These are phyloP conservation scores for Pycnonotus jocosus DNA, from an alignment of 2,113 vertebrate species.

Conservation along the genomic window DNA sequence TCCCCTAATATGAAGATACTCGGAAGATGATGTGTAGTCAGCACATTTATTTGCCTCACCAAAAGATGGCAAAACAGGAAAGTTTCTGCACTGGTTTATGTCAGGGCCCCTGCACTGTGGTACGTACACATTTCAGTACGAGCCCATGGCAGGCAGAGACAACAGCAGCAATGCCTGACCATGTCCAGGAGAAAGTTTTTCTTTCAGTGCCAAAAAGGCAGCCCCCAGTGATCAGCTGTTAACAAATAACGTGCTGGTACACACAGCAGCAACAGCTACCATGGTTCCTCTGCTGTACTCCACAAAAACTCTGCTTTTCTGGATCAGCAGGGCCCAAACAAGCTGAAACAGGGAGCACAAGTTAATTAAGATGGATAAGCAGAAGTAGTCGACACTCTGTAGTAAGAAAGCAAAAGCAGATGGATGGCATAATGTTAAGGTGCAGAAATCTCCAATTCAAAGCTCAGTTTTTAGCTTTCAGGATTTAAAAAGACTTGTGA, in stretches of 20 bases:
- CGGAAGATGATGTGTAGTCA: background rate
- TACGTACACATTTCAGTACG: background rate
- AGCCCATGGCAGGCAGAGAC: background rate
- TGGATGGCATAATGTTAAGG: background rate
- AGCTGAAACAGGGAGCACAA: background rate
- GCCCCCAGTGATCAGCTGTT: background rate
- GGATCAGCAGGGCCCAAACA: slow-evolving; percentile 12
- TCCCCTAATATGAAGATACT: background rate
- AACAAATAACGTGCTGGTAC: background rate
- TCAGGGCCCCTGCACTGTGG: background rate
- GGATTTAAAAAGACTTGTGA: background rate
- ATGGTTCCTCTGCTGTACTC: background rate
- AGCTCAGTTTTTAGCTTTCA: background rate
- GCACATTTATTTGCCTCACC: background rate
- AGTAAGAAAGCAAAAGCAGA: slow-evolving; percentile 13
- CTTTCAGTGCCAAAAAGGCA: background rate
- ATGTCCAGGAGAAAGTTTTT: background rate
- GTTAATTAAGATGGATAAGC: slow-evolving; percentile 10
- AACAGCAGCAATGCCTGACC: background rate
- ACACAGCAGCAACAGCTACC: background rate
- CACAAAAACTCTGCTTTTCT: slow-evolving; percentile 4
- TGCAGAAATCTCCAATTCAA: background rate
- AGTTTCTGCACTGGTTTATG: background rate
- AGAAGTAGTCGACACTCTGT: background rate
- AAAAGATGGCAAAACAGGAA: background rate